phyloP scores from a whole-genome alignment of 1,140 invertebrate species.

The Maniola jurtina region DNA sequence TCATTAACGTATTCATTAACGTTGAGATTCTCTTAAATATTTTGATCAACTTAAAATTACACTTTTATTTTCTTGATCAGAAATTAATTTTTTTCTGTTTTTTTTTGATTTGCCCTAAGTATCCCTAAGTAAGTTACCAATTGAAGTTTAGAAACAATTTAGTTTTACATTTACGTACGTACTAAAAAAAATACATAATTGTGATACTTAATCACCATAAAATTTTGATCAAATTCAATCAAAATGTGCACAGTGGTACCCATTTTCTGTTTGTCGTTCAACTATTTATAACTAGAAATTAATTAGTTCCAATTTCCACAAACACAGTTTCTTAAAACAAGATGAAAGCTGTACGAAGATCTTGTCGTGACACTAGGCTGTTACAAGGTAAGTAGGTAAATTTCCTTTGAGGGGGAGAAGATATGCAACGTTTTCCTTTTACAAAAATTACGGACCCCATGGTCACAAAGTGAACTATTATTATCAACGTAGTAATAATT shows the following conservation, averaged over 20 bases:
- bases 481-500: no score
- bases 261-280: no score
- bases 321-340: background rate
- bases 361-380: background rate
- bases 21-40: background rate
- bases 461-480: background rate
- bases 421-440: background rate
- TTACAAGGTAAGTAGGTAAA: background rate
- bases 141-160: no score
- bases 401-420: background rate
- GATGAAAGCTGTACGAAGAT: slow-evolving; percentile 1
- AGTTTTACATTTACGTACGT: no score
- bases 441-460: background rate
- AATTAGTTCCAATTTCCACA: background rate
- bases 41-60: background rate
- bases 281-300: background rate
- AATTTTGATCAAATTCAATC: no score
- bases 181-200: no score
- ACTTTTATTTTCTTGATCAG: no score
- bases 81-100: no score
- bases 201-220: no score
- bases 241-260: background rate
- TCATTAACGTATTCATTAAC: background rate
- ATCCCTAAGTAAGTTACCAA: no score
- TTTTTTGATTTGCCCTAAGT: no score